These are phyloP conservation scores for Rhinatrema bivittatum DNA, from an alignment of 2,797 vertebrate species.

Conservation along the genomic window DNA sequence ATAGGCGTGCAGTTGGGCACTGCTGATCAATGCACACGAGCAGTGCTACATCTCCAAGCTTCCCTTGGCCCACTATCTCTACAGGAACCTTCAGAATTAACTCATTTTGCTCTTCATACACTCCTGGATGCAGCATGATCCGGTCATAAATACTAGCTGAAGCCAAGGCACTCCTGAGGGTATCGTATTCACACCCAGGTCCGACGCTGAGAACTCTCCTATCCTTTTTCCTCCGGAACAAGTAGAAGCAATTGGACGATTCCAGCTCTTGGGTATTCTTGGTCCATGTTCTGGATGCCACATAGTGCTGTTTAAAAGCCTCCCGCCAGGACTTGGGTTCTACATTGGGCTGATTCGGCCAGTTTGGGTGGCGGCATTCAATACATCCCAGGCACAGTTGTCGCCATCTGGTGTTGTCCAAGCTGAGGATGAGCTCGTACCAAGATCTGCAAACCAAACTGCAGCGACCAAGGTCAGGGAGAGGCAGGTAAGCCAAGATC, in stretches of 20 bases:
- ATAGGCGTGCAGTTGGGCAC: conserved; percentile 74
- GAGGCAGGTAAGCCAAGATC: conserved; percentile 72
- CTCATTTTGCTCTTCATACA: conserved; percentile 79
- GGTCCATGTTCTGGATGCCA: conserved; percentile 76
- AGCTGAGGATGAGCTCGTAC: conserved; percentile 76
- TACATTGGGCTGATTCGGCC: conserved; percentile 70
- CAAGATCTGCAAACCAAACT: conserved; percentile 80
- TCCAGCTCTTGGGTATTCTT: conserved; percentile 67
- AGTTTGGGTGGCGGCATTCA: conserved; percentile 79
- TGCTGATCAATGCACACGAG: conserved; percentile 78
- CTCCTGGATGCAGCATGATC: conserved; percentile 69
- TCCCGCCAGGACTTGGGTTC: conserved; percentile 79
- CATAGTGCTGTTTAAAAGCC: conserved; percentile 72
- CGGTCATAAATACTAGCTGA: conserved; percentile 66
- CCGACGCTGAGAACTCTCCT: conserved; percentile 66
- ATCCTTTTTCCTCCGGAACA: conserved; percentile 72
- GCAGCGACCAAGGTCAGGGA: conserved; percentile 79
- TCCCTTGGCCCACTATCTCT: conserved; percentile 72
- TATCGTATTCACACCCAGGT: conserved; percentile 64
- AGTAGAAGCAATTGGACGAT: conserved; percentile 70
- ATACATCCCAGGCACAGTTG: conserved; percentile 74
- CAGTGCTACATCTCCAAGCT: conserved; percentile 68
- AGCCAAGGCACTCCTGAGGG: conserved; percentile 62
- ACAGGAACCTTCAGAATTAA: conserved; percentile 75
- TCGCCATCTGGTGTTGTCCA: conserved; percentile 85